Conservation (phyloP, 2,113 vertebrate species). For the Oophaga pumilio region DNA sequence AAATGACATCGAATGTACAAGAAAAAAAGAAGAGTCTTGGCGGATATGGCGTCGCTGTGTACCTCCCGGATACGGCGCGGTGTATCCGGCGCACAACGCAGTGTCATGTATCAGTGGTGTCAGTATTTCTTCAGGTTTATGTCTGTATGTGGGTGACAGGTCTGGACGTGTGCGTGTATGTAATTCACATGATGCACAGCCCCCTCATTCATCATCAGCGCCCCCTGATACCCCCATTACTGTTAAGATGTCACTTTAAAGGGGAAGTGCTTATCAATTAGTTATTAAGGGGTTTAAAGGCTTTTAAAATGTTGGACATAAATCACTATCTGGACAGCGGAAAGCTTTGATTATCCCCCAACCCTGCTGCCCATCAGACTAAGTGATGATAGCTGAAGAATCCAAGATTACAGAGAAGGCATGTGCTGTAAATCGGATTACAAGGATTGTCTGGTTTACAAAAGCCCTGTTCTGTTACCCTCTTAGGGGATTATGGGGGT, state of each 20-base stretch:
- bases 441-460: background rate
- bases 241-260: constrained; percentile 37
- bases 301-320: constrained; percentile 36
- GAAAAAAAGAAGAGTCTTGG: background rate
- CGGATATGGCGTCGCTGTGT: background rate
- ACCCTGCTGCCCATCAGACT: background rate
- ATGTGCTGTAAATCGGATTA: background rate
- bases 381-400: constrained; percentile 19
- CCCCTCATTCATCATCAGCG: constrained; percentile 14
- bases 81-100: no score
- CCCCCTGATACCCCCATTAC: constrained; percentile 1
- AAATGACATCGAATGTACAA: background rate
- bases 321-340: constrained; percentile 29
- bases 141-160: background rate
- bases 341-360: background rate
- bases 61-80: no score
- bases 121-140: background rate
- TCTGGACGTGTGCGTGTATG: background rate
- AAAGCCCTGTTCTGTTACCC: background rate
- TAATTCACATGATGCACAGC: background rate
- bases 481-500: background rate
- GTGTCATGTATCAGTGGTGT: background rate
- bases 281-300: constrained; percentile 38
- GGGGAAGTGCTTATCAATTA: constrained; percentile 45
- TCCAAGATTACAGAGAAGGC: constrained; percentile 15